A percentile compares a stretch with the other conserved stretches of the same genome.
Evolutionary conservation across 2,888 invertebrate genomes (phyloP).

Genomic region (Hypselothyrea guttata): DNA sequence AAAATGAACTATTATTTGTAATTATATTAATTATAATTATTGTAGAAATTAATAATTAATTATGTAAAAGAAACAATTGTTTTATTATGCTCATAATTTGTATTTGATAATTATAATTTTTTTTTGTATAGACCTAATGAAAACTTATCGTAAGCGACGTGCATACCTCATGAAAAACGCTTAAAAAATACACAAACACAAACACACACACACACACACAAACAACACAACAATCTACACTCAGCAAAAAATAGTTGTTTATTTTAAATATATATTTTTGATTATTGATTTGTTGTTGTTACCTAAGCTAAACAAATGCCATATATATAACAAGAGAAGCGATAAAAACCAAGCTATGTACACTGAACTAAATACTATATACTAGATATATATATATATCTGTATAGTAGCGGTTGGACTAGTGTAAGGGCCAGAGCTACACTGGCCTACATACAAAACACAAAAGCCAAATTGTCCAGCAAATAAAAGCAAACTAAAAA

Average conservation of each 20-base stretch:
- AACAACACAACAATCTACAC: too few species aligned
- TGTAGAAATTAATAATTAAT: too few species aligned
- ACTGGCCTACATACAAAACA: slow-evolving; percentile 45
- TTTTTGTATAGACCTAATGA: slow-evolving; percentile 15
- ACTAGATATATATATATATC: slow-evolving; percentile 31
- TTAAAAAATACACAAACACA: slow-evolving; percentile 12
- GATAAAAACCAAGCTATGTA: slow-evolving; percentile 21
- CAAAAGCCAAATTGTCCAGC: slow-evolving; percentile 64
- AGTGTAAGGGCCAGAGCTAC: not conserved
- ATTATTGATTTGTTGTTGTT: slow-evolving; percentile 6
- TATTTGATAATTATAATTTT: slow-evolving; percentile 18
- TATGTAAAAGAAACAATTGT: slow-evolving; percentile 22
- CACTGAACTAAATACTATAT: too few species aligned
- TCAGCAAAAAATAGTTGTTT: slow-evolving; percentile 7
- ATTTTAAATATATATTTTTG: slow-evolving; percentile 15
- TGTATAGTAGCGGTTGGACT: not conserved
- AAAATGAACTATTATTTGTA: too few species aligned
- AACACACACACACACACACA: not conserved
- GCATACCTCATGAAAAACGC: slow-evolving; percentile 41
- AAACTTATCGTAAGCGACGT: slow-evolving; percentile 34
- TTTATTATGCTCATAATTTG: slow-evolving; percentile 38
- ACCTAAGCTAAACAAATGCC: too few species aligned
- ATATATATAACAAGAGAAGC: too few species aligned
- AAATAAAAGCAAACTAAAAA: slow-evolving; percentile 29
- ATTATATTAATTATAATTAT: too few species aligned